These are phyloP conservation scores for Eupithecia inturbata DNA, from an alignment of 2,888 invertebrate genomes.

Conservation along the genomic window DNA sequence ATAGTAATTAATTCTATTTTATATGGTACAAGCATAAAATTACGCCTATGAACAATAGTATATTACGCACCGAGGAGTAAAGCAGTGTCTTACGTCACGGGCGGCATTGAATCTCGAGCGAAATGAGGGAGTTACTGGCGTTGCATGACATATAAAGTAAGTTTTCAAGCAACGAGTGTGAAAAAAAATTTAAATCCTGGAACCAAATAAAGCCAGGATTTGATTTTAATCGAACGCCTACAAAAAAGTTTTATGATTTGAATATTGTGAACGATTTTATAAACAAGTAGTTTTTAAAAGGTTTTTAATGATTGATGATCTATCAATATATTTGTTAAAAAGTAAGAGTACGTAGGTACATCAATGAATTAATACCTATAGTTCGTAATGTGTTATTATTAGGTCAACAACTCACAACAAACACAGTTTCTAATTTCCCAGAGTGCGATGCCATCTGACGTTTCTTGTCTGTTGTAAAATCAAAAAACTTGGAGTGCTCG, in stretches of 20 bases:
- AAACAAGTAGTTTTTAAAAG: background rate
- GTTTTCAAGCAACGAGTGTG: no score
- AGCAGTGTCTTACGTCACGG: no score
- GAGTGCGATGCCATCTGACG: slow-evolving; percentile 66
- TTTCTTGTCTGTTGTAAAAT: slow-evolving; percentile 68
- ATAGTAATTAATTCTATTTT: slow-evolving; percentile 3
- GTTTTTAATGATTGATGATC: background rate
- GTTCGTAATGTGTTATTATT: slow-evolving; percentile 22
- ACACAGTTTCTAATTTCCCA: slow-evolving; percentile 36
- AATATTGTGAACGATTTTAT: background rate
- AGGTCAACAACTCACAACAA: slow-evolving; percentile 59
- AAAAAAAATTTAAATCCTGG: background rate
- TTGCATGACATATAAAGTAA: no score
- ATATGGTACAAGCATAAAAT: no score
- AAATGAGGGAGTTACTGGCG: no score
- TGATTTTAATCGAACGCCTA: background rate
- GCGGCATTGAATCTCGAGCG: no score
- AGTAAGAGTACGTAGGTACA: background rate
- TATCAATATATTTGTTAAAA: background rate
- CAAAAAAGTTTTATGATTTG: background rate
- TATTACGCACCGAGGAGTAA: no score
- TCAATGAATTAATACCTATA: background rate
- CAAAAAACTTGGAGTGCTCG: slow-evolving; percentile 70
- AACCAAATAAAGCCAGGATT: background rate
- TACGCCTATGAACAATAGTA: no score